Base-by-base conservation (phyloP, 2,113 vertebrate genomes). In the Gallinago undulata region DNA sequence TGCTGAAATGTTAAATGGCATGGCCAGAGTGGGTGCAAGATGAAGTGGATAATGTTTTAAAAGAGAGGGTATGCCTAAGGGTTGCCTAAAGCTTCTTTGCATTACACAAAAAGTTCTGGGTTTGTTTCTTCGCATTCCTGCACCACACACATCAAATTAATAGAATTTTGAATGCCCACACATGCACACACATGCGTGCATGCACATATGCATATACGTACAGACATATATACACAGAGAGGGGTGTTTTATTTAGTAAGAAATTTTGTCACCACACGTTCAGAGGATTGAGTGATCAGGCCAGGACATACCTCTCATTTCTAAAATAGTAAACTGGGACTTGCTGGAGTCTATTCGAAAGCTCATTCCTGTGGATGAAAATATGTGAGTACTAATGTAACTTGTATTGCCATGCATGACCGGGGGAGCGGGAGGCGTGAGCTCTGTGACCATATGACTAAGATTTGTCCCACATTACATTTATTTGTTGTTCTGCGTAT, bases 181-280 rank as follows among this genome's bases (percentile, higher is more conserved):
- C 39, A 31, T 31, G 18, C n/a, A 55, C 2, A 67, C 2, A 1
- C 5, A 21, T 35, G 27, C 10, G 2, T 60, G 47, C 3, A 1
- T 16, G 4, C 43, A 17, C 8, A 17, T 24, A 53, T 24, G 41
- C 22, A 10, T 66, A 21, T 21, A 62, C 1, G 0, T 80, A 43
- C 41, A 23, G 74, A 45, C 37, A 23, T 47, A 59, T 10, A n/a
- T 66, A 31, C 57, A 72, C 57, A 62, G 77, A 53, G 80, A 35
- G 39, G 25, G 72, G 64, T 72, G 75, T 66, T 85, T 81, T 72
- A 55, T 81, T 81, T 85, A 89, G 89, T 72, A 81, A 84, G 75
- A 75, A 60, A 88, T 59, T 35, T 70, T 88, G 67, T 80, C 73
- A 84, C 74, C 9, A 33, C 48, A 47, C 9, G 1, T 41, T 63